phyloP scores from a whole-genome alignment of 1,140 invertebrate species.

The Drosophila ercepeae region DNA sequence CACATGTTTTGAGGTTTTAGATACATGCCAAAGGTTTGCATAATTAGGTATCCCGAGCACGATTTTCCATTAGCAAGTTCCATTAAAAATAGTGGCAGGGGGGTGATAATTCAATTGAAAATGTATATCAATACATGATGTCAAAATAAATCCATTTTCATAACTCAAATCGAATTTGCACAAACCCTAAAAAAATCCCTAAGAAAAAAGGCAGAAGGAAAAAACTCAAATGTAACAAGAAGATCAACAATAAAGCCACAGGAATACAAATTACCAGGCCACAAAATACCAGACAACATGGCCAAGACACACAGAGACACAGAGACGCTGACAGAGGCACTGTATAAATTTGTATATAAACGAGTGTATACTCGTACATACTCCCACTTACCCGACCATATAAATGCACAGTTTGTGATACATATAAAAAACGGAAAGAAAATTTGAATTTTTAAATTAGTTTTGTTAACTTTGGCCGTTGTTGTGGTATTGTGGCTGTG shows the following conservation, averaged over 20 bases:
- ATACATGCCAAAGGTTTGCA: conserved; percentile 64
- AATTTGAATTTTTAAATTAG: conserved; percentile 83
- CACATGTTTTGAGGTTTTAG: conserved; percentile 35
- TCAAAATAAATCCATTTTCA: not conserved
- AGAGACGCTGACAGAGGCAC: not conserved
- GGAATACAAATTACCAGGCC: conserved; percentile 76
- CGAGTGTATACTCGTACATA: not conserved
- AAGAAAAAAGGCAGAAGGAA: conserved; percentile 27
- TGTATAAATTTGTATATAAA: conserved; percentile 13
- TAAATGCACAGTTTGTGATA: conserved; percentile 78
- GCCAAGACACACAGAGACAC: conserved; percentile 11
- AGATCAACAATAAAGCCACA: conserved; percentile 77
- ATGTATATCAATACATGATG: not conserved
- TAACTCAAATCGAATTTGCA: conserved; percentile 36
- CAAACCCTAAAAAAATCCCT: conserved; percentile 11
- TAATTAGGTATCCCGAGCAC: conserved; percentile 56
- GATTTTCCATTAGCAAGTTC: conserved; percentile 48
- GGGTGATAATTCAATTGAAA: not conserved
- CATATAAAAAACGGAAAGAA: conserved; percentile 81
- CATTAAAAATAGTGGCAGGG: conserved; percentile 13
- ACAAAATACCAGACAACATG: conserved; percentile 49
- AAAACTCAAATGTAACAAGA: conserved; percentile 61
- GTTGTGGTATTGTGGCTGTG: conserved; percentile 31
- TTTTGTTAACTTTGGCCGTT: conserved; percentile 80
- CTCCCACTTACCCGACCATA: conserved; percentile 53